Evolutionary conservation across 2,888 invertebrate species (phyloP).

Genomic region (Tinea semifulvella): DNA sequence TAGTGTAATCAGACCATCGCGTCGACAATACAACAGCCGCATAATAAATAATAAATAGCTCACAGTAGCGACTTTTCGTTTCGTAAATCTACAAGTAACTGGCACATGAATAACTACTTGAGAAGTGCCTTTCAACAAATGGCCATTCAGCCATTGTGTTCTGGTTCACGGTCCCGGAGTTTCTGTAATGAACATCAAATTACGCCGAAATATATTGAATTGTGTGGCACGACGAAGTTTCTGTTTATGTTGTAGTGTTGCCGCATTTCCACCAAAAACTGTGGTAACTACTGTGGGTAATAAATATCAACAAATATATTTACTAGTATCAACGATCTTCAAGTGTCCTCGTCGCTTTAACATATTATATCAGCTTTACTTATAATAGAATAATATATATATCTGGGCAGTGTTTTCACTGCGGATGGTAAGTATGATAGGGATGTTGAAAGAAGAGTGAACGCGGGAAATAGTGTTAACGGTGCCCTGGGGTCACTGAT

Average conservation of each 20-base stretch:
- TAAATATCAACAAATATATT: no score
- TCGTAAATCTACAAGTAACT: slow-evolving; percentile 53
- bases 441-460: no score
- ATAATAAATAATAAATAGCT: no score
- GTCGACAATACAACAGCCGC: slow-evolving; percentile 28
- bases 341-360: no score
- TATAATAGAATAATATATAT: no score
- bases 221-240: slow-evolving; percentile 51
- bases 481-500: no score
- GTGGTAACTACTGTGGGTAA: no score
- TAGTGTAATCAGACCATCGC: slow-evolving; percentile 36
- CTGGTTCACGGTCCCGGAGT: slow-evolving; percentile 65
- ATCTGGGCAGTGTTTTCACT: no score
- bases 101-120: slow-evolving; percentile 54
- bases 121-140: slow-evolving; percentile 62
- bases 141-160: slow-evolving; percentile 67
- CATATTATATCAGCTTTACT: no score
- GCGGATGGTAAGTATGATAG: no score
- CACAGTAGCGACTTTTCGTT: slow-evolving; percentile 35
- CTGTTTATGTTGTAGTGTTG: slow-evolving; percentile 10
- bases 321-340: no score
- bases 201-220: slow-evolving; percentile 65
- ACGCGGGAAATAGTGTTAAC: no score
- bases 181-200: slow-evolving; percentile 67
- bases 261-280: slow-evolving; percentile 26